Conservation (phyloP, 2,797 vertebrate species). For the Pristis pectinata region DNA sequence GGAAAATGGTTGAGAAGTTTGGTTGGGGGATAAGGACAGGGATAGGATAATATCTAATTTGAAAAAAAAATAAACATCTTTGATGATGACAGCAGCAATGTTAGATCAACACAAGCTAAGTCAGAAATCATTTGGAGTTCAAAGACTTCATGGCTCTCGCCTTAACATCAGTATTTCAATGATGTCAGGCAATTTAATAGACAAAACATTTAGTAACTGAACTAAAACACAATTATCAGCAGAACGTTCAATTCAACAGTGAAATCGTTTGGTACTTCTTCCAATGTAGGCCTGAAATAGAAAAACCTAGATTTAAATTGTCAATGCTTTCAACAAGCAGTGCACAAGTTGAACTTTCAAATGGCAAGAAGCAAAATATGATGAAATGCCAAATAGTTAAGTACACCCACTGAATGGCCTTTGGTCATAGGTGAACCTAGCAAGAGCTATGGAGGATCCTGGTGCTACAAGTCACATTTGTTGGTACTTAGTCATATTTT, state of each 20-base stretch:
- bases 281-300: no score
- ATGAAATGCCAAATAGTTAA: neutral
- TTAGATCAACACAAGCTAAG: neutral
- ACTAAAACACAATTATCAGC: no score
- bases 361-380: neutral
- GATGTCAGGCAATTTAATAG: no score
- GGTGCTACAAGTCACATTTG: no score
- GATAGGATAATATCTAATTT: neutral
- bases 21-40: no score
- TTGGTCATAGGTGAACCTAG: neutral
- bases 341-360: neutral
- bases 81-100: neutral
- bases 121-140: neutral
- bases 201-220: no score
- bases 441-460: no score
- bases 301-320: neutral
- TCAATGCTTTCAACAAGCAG: neutral
- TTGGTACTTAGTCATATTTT: no score
- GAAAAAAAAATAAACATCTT: neutral
- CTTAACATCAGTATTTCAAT: no score
- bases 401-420: neutral
- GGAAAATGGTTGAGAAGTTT: neutral
- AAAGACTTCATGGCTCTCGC: neutral
- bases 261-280: no score
- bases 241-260: no score